Conservation (phyloP, 2,113 vertebrate species). For the Caranx ignobilis region DNA sequence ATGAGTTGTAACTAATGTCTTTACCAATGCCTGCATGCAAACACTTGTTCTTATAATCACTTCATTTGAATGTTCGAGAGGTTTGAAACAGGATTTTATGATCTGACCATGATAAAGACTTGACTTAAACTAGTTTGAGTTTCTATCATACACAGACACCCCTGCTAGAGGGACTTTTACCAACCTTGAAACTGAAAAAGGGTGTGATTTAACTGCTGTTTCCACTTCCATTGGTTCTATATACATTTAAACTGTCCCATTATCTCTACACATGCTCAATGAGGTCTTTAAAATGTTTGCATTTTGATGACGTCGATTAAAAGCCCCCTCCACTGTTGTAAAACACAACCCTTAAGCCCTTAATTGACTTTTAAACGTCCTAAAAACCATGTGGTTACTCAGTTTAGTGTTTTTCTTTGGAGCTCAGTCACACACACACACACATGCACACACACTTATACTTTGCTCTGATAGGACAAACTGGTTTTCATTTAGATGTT, state of each 20-base stretch:
- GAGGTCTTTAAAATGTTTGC: not conserved
- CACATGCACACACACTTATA: not conserved
- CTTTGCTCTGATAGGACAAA: not conserved
- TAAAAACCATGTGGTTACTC: conserved; percentile 11
- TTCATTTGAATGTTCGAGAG: not conserved
- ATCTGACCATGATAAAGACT: no score
- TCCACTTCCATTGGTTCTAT: not conserved
- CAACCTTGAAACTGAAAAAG: no score
- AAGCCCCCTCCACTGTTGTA: not conserved
- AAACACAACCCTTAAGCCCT: not conserved
- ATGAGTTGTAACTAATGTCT: conserved; percentile 6
- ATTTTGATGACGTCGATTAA: not conserved
- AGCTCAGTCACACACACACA: conserved; percentile 20
- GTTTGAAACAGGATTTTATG: no score
- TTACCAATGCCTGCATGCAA: not conserved
- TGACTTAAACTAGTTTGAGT: no score
- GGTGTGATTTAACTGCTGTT: no score
- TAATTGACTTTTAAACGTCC: conserved; percentile 7
- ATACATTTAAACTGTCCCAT: not conserved
- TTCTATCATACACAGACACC: no score
- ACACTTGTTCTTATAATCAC: not conserved
- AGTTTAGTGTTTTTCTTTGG: not conserved
- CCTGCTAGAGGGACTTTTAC: not conserved
- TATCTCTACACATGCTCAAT: not conserved
- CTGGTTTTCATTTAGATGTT: conserved; percentile 5